Base-by-base conservation (phyloP, 2,888 invertebrate species). In the Drosophila neoperkinsi region DNA sequence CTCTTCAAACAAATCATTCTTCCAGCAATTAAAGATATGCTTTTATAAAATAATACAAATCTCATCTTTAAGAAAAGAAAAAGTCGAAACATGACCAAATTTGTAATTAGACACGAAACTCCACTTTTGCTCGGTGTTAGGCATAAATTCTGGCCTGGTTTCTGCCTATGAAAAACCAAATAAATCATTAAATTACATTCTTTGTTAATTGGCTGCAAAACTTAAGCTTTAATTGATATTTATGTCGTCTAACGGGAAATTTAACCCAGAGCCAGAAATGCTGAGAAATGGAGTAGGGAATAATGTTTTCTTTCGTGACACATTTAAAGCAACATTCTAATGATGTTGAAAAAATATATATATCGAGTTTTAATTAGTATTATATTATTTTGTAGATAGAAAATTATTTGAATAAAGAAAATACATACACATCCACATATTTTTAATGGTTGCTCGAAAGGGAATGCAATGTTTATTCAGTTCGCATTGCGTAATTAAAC, bases 221-320 rank as follows among this genome's bases (percentile, higher is more conserved):
- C 70, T 83, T 72, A 65, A 7, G 18, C 61, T 61, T 55, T 75
- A 79, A 85, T 89, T 81, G 69, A 62, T 71, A 85, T 85, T 89
- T 81, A 85, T 86, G 75, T 74, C 33, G 57, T 33, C 28, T 28
- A n/a, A 11, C 33, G 36, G n/a, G 31, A 58, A 75, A 34, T 58
- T 53, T 34, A n/a, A 30, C 31, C 62, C 33, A 41, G 1, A 25
- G 4, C 10, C 10, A 5, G 9, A 65, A 38, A 33, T 9, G 16
- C 16, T 31, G 16, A 13, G n/a, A 50, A 52, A 34, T 34, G n/a
- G 62, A 33, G 55, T 41, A 28, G 21, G 11, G 4, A 30, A n/a
- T 30, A n/a, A 9, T 7, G 57, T 21, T 43, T 31, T 43, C 21
- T 31, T 30, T 30, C 18, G n/a, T 16, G 9, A 16, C 30, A 56